Base-by-base conservation (phyloP, 1,140 invertebrate species). In the Orchesella cincta region DNA sequence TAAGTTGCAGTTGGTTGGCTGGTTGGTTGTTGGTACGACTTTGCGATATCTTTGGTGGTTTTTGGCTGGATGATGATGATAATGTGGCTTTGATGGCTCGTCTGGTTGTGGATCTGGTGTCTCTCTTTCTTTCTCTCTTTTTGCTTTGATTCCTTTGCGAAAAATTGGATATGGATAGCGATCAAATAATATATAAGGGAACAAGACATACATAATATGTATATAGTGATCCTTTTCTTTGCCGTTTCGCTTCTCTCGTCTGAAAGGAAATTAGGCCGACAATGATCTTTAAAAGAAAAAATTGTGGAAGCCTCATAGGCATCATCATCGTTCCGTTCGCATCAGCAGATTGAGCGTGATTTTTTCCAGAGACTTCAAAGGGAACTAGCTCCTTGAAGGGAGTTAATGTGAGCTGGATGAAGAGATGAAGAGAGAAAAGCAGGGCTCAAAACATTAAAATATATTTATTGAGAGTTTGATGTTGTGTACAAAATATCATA, bases 51-150 rank as follows among this genome's bases (percentile, higher is more conserved):
- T 12, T 5, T 57, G 54, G n/a, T 57, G 54, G 26, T 57, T 26
- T 8, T 57, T 12, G 26, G 12, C 23, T 18, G 12, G 54, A 67
- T 67, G 26, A 67, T 5, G 2, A 31, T 23, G 28, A 67, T 67
- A 67, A 67, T 67, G 62, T 67, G 26, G 62, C 29, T 67, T 33
- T 31, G 62, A 67, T 67, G 31, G n/a, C 62, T 29, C 33, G 8
- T 29, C 28, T 67, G 62, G 28, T 29, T 67, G 62, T 29, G 29
- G 62, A 18, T 46, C 5, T 46, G 39, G 18, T 46, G 39, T 46
- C 39, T 46, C 39, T 46, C 5, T 46, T 46, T 46, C 39, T 46
- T 18, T 46, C 39, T 46, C 39, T 18, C 5, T 5, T 46, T 46
- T 18, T n/a, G n/a, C n/a, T n/a, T n/a, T n/a, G n/a, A n/a, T n/a